Conservation (phyloP, 2,888 invertebrate genomes). For the Aplocera efformata region DNA sequence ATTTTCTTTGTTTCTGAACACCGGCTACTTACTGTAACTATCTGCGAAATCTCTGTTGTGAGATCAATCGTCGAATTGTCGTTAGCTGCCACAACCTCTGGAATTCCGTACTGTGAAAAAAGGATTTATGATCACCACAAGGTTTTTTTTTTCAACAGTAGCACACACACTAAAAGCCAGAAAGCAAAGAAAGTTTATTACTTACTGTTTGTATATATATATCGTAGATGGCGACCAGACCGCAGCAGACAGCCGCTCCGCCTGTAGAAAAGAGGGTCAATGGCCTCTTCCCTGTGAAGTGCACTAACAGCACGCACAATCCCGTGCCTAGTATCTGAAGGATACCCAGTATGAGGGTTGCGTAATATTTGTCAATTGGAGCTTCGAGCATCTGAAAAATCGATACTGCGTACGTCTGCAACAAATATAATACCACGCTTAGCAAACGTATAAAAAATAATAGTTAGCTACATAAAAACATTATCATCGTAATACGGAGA, state of each 20-base stretch:
- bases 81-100: background rate
- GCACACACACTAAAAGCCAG: too few relatives aligned
- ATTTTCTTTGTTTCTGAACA: too few relatives aligned
- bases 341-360: conserved; percentile 86
- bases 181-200: background rate
- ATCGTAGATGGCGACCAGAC: conserved; percentile 81
- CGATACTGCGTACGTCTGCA: conserved; percentile 86
- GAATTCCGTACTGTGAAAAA: conserved; percentile 8
- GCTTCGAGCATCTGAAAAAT: conserved; percentile 86
- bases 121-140: too few relatives aligned
- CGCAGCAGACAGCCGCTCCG: conserved; percentile 84
- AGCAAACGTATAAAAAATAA: too few relatives aligned
- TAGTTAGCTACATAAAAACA: background rate
- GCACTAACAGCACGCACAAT: conserved; percentile 84
- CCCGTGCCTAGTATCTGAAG: conserved; percentile 85
- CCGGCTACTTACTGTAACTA: conserved; percentile 4
- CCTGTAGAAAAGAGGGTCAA: conserved; percentile 84
- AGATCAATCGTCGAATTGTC: background rate
- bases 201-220: conserved; percentile 49
- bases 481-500: too few relatives aligned
- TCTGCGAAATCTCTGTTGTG: conserved; percentile 1
- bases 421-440: conserved; percentile 11
- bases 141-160: too few relatives aligned
- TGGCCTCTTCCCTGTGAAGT: conserved; percentile 86
- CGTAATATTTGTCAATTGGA: conserved; percentile 88